A percentile compares a stretch with the other conserved stretches of the same genome.
These are phyloP conservation scores for Ctenomys sociabilis DNA, from an alignment of 2,113 vertebrate genomes.

Conservation along the genomic window DNA sequence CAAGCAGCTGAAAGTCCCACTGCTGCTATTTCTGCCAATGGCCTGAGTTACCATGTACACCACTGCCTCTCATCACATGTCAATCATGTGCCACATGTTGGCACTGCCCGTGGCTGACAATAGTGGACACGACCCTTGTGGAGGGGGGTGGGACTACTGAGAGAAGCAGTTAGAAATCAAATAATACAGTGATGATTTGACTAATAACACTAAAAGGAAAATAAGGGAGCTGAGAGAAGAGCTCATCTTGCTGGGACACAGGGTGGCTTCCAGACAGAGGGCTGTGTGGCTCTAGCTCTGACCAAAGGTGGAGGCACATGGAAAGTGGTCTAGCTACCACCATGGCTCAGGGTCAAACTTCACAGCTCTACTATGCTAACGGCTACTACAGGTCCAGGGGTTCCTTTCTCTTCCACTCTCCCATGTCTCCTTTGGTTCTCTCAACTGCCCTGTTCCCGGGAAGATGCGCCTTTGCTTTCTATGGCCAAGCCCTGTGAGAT, in stretches of 20 bases:
- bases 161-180: constrained; percentile 2
- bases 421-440: constrained; percentile 21
- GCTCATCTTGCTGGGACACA: not conserved
- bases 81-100: not conserved
- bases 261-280: not conserved
- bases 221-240: not conserved
- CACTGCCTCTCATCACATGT: not conserved
- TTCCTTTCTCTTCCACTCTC: not conserved
- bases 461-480: not conserved
- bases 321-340: not conserved
- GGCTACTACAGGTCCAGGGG: too few relatives aligned
- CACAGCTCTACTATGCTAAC: not conserved
- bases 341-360: not conserved
- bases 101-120: not conserved
- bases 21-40: not conserved
- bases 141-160: not conserved
- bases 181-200: constrained; percentile 25
- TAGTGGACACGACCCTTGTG: not conserved
- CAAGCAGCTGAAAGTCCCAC: not conserved
- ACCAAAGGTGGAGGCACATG: not conserved
- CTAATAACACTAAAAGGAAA: not conserved
- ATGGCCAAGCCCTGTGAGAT: not conserved
- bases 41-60: not conserved
- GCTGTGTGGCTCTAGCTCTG: not conserved
- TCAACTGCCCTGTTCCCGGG: not conserved